Percentiles rank a stretch among this genome's conserved stretches.
These are phyloP conservation scores for Laticauda colubrina DNA, from an alignment of 2,113 vertebrate genomes.

Conservation along the genomic window DNA sequence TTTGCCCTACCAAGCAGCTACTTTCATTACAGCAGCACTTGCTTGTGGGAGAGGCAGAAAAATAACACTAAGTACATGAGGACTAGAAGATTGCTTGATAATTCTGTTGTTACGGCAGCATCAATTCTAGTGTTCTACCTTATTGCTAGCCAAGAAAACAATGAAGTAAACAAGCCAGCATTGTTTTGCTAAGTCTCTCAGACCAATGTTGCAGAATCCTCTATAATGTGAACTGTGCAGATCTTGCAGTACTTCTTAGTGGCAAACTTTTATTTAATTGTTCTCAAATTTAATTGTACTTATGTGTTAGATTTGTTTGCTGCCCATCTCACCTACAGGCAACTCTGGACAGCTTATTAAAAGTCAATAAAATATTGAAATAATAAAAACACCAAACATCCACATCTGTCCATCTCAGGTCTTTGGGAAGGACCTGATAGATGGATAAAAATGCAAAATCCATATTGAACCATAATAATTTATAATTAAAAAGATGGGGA, in stretches of 20 bases:
- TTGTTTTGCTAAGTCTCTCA: not conserved
- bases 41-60: not conserved
- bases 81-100: not conserved
- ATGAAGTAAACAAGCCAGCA: not conserved
- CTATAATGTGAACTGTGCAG: not conserved
- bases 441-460: too few species aligned
- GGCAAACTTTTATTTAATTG: not conserved
- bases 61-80: not conserved
- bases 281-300: not conserved
- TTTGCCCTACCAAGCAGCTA: not conserved
- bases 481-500: too few species aligned
- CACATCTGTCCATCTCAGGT: not conserved
- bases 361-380: not conserved
- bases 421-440: not conserved
- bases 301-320: too few species aligned
- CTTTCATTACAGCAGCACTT: not conserved
- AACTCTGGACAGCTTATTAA: not conserved
- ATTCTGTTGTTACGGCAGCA: not conserved
- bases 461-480: too few species aligned
- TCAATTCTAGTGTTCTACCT: not conserved
- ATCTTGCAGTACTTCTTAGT: not conserved
- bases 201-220: not conserved
- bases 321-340: not conserved
- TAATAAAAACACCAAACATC: not conserved
- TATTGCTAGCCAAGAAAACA: not conserved